Evolutionary conservation across 2,888 invertebrate genomes (phyloP), one percentile per base, ranked within the genome.

Genomic region (Notodonta ziczac): DNA sequence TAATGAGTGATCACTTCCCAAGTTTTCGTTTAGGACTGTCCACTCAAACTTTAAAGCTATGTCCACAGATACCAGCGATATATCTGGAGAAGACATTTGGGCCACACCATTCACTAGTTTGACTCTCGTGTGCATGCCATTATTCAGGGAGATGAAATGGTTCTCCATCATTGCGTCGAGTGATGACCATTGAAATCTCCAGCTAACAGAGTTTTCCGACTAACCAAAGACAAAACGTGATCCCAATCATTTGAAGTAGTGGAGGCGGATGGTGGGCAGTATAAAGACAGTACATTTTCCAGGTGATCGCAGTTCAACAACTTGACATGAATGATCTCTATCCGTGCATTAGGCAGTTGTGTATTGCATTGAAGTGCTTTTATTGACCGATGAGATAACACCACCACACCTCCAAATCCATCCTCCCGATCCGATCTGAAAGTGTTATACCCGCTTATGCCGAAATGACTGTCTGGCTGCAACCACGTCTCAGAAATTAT

Each of bases 141-240:
- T 59, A 56, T 76, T 76, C 4, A 76, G 32, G 5, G 24, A 42
- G 0, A 64, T 59, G 52, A 67, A 67, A 13, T 61, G 46, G 39
- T 58, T 39, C 7, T 70, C 70, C 13, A 60, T 9, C 5, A 60
- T 12, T 0, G 68, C 12, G 5, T 73, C 70, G 32, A 66, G 61
- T 75, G 73, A 44, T 71, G 73, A 0, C 51, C 67, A 14, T 73
- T 73, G 35, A 71, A 62, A 57, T 73, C 71, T 5, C 54, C 54
- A 6, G n/a, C 5, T 5, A 54, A 8, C 6, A 54, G 5, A 58
- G 60, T 55, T 51, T 61, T 65, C 39, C n/a, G 44, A 5, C 0
- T 10, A 7, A 24, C 44, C 35, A 24, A 0, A 4, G 60, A 53
- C 42, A 66, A 65, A 10, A 69, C 6, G 0, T 48, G 2, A 51